A percentile compares a stretch with the other conserved stretches of the same genome.
phyloP scores from a whole-genome alignment of 2,113 vertebrate genomes.

The Rhea pennata region DNA sequence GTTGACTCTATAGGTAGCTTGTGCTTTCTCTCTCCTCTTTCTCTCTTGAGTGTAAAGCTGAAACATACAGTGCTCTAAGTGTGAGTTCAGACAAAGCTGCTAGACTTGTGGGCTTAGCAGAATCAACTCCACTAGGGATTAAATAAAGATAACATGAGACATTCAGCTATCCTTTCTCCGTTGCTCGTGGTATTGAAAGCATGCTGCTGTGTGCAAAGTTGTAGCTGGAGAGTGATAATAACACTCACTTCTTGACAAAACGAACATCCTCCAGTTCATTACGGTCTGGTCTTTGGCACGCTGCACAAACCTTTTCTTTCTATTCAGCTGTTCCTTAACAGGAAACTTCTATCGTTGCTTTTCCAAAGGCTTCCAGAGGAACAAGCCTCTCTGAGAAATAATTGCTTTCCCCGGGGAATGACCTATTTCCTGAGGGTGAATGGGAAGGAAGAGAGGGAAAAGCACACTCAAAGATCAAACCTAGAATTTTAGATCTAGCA shows the following conservation, averaged over 20 bases:
- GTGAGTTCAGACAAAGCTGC: background rate
- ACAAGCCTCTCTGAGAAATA: background rate
- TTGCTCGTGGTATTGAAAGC: background rate
- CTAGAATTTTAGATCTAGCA: background rate
- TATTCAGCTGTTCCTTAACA: background rate
- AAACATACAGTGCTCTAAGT: background rate
- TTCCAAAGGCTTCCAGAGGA: background rate
- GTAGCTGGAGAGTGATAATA: background rate
- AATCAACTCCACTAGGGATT: background rate
- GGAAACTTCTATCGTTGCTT: background rate
- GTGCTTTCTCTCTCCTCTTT: background rate
- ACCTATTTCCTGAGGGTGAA: constrained; percentile 24
- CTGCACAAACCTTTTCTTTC: background rate
- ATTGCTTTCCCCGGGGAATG: constrained; percentile 19
- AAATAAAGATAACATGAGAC: background rate
- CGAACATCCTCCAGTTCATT: background rate
- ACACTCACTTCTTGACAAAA: background rate
- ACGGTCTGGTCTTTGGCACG: background rate
- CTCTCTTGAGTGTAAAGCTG: background rate
- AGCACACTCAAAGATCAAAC: background rate
- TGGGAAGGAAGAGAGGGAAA: background rate
- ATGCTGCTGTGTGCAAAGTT: background rate
- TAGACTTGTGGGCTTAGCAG: background rate
- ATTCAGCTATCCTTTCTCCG: background rate
- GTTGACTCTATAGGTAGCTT: background rate